A percentile compares a stretch with the other conserved stretches of the same genome.
phyloP scores from a whole-genome alignment of 2,888 invertebrate species.

The Brachypterus glaber region DNA sequence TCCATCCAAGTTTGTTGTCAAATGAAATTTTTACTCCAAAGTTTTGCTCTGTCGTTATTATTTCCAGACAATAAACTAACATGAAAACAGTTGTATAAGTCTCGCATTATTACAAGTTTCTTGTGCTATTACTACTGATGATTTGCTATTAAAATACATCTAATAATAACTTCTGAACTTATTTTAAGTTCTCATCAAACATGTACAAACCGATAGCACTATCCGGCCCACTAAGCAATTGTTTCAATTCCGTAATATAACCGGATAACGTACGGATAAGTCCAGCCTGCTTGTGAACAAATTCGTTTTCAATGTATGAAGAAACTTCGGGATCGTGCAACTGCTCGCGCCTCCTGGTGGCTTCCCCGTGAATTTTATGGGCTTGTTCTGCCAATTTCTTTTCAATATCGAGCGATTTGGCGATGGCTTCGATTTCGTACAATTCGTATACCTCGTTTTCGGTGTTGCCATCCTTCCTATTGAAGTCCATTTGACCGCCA shows the following conservation, averaged over 20 bases:
- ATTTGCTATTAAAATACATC: too few relatives aligned
- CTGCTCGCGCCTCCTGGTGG: slow-evolving; percentile 47
- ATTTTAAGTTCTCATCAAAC: slow-evolving; percentile 67
- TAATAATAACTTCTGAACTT: too few relatives aligned
- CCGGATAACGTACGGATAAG: slow-evolving; percentile 63
- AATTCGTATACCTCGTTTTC: slow-evolving; percentile 47
- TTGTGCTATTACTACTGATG: too few relatives aligned
- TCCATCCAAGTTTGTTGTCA: too few relatives aligned
- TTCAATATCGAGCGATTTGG: slow-evolving; percentile 64
- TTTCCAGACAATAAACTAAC: too few relatives aligned
- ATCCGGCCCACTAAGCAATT: slow-evolving; percentile 51
- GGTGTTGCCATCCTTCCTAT: slow-evolving; percentile 33
- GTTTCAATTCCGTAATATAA: slow-evolving; percentile 61
- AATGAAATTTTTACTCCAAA: too few relatives aligned
- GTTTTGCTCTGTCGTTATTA: too few relatives aligned
- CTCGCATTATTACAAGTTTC: too few relatives aligned
- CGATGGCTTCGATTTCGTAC: slow-evolving; percentile 61
- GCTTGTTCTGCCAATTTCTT: slow-evolving; percentile 62
- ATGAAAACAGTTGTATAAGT: too few relatives aligned
- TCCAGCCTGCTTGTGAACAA: slow-evolving; percentile 59
- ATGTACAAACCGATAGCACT: slow-evolving; percentile 58
- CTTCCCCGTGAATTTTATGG: slow-evolving; percentile 55
- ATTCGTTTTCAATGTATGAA: slow-evolving; percentile 68
- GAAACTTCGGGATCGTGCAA: slow-evolving; percentile 62
- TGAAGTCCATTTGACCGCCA: slow-evolving; percentile 54